phyloP scores from a whole-genome alignment of 2,888 invertebrate genomes.

The Salpingus planirostris region DNA sequence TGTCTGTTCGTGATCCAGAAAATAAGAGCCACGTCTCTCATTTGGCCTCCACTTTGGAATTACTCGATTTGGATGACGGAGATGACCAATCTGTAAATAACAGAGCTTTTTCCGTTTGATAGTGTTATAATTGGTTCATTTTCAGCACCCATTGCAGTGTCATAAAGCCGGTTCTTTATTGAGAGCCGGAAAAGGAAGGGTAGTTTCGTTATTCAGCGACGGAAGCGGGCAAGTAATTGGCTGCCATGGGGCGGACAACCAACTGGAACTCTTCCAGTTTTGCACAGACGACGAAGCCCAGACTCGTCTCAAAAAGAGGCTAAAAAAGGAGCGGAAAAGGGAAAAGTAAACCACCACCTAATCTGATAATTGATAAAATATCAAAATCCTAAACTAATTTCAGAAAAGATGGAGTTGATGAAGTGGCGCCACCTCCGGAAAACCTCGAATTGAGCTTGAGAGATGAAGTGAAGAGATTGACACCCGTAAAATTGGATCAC shows the following conservation, averaged over 20 bases:
- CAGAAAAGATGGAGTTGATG: constrained; percentile 24
- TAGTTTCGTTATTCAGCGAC: constrained; percentile 67
- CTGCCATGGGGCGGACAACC: constrained; percentile 75
- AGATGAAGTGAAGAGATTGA: constrained; percentile 65
- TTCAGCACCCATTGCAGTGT: constrained; percentile 63
- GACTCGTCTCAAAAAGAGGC: constrained; percentile 60
- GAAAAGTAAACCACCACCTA: constrained; percentile 43
- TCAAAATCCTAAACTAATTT: no score
- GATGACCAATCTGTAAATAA: constrained; percentile 36
- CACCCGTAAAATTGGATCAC: constrained; percentile 55
- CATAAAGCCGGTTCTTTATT: constrained; percentile 71
- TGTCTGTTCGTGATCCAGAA: constrained; percentile 49
- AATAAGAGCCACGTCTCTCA: constrained; percentile 42
- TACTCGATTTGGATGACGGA: constrained; percentile 48
- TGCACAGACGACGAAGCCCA: constrained; percentile 67
- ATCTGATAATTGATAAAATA: no score
- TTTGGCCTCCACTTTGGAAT: constrained; percentile 43
- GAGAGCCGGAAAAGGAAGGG: constrained; percentile 69
- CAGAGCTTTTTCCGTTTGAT: no score
- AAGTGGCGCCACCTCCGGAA: constrained; percentile 12
- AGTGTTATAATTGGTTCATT: no score
- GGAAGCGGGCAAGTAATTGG: constrained; percentile 61
- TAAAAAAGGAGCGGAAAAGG: constrained; percentile 65
- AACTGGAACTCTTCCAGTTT: constrained; percentile 77
- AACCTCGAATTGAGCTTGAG: constrained; percentile 46